Percentiles rank a stretch among this genome's conserved stretches.
These are phyloP conservation scores for Lacerta bilineata DNA, from an alignment of 2,797 vertebrate genomes.

Conservation along the genomic window DNA sequence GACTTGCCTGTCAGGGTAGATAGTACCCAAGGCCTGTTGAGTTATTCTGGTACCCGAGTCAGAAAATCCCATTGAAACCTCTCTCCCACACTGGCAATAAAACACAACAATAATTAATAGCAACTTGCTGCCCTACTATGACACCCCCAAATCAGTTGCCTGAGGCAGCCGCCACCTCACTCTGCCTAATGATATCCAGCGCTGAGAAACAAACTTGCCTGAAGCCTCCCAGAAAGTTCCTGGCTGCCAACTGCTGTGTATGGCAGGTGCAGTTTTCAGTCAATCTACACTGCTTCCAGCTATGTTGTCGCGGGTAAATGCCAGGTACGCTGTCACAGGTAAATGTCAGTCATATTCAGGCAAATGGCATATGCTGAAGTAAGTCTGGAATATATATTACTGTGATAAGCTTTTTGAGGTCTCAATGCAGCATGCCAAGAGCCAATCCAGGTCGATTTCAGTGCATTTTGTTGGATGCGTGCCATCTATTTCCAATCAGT, in stretches of 20 bases:
- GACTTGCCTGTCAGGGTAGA: neutral
- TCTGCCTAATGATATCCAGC: neutral
- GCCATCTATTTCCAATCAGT: neutral
- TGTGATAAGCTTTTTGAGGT: neutral
- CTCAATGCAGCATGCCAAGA: neutral
- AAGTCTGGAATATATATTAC: neutral
- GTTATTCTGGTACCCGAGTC: neutral
- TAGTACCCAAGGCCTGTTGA: neutral
- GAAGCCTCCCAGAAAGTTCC: neutral
- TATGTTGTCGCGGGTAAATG: neutral
- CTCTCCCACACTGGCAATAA: neutral
- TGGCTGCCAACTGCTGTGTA: neutral
- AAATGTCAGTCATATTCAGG: neutral
- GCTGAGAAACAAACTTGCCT: neutral
- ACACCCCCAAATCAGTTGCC: neutral
- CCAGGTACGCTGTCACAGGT: neutral
- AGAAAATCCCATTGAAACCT: neutral
- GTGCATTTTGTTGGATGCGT: neutral
- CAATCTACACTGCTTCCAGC: neutral
- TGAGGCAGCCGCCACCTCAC: neutral
- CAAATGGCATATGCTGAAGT: neutral
- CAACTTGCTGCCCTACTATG: neutral
- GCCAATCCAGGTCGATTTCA: neutral
- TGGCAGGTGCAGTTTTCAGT: conserved; percentile 3
- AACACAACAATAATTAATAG: neutral